Percentiles rank a stretch among this genome's conserved stretches.
Evolutionary conservation across 2,888 invertebrate genomes (phyloP).

Genomic region (Eupithecia insigniata): DNA sequence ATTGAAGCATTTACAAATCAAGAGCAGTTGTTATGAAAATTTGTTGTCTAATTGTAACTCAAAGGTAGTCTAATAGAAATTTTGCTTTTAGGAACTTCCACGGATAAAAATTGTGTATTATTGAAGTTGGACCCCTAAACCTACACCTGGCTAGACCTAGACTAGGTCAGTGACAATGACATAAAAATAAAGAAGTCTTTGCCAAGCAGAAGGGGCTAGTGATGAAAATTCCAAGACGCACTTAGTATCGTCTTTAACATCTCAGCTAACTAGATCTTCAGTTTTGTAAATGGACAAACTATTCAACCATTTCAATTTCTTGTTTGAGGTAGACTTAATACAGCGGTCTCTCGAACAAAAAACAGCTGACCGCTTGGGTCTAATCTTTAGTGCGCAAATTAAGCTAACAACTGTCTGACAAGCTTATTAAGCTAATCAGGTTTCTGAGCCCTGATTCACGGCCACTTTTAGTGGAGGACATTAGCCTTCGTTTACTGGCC

Average conservation of each 20-base stretch:
- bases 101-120: no score
- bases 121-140: no score
- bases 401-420: conserved; percentile 46
- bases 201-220: no score
- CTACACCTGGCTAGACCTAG: no score
- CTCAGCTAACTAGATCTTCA: not conserved
- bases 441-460: conserved; percentile 47
- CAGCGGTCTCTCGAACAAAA: conserved; percentile 30
- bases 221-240: not conserved
- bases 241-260: not conserved
- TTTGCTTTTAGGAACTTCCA: no score
- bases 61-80: no score
- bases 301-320: no score
- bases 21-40: no score
- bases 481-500: conserved; percentile 46
- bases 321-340: not conserved
- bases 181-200: not conserved
- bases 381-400: conserved; percentile 45
- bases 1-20: no score
- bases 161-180: no score
- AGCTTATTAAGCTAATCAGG: conserved; percentile 47
- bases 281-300: no score
- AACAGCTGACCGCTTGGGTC: conserved; percentile 34
- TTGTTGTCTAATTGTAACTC: no score
- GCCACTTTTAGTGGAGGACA: conserved; percentile 39